Evolutionary conservation across 2,888 invertebrate genomes (phyloP).

Genomic region (Acrobasis suavella): DNA sequence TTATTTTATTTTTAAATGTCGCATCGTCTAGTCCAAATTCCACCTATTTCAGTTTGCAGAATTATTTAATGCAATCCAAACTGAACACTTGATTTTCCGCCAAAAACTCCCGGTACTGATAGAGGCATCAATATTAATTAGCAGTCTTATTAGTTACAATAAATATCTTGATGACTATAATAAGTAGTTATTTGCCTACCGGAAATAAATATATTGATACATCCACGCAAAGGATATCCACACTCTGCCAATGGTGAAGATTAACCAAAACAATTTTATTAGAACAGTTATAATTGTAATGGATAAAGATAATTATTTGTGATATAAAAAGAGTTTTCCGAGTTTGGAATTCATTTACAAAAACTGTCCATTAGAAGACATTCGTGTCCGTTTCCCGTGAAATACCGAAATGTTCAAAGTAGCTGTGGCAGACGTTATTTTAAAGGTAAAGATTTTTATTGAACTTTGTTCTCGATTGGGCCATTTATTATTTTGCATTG

Average conservation of each 20-base stretch:
- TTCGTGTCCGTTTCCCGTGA: constrained; percentile 19
- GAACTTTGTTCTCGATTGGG: neutral
- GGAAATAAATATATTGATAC: neutral
- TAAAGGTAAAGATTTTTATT: constrained; percentile 36
- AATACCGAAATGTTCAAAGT: constrained; percentile 26
- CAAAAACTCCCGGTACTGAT: no score
- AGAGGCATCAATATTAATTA: no score
- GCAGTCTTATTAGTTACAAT: no score
- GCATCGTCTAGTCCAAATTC: no score
- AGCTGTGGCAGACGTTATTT: constrained; percentile 34
- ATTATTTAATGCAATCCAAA: no score
- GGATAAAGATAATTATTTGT: constrained; percentile 48
- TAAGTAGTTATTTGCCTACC: neutral
- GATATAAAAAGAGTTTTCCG: constrained; percentile 60
- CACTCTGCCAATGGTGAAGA: constrained; percentile 38
- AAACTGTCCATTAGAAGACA: constrained; percentile 27
- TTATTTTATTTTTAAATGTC: no score
- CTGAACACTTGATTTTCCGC: no score
- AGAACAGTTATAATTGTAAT: constrained; percentile 56
- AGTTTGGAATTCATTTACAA: constrained; percentile 44
- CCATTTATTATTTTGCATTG: no score
- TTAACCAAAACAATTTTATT: constrained; percentile 54
- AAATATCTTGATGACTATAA: no score
- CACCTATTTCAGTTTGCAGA: no score
- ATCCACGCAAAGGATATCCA: constrained; percentile 34